Percentiles rank a stretch among this genome's conserved stretches.
Evolutionary conservation across 2,113 vertebrate genomes (phyloP).

Genomic region (Pangasianodon gigas): DNA sequence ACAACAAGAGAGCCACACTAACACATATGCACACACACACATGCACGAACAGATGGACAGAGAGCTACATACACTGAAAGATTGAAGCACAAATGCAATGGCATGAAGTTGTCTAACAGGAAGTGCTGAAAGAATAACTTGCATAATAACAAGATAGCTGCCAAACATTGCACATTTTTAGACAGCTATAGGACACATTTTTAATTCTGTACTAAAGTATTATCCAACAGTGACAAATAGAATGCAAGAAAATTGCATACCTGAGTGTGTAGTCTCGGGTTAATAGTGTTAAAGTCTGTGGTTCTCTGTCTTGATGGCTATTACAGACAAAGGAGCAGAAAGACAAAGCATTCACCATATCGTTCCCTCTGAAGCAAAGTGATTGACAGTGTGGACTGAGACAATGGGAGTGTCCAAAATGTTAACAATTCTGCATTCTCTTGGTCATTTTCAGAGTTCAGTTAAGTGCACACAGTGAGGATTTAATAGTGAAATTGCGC

Average conservation of each 20-base stretch:
- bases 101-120: background rate
- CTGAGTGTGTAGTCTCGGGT: conserved; percentile 54
- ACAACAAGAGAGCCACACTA: conserved; percentile 19
- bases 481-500: background rate
- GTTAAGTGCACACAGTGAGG: background rate
- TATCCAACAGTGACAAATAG: conserved; percentile 10
- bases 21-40: conserved; percentile 2
- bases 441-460: background rate
- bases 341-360: background rate
- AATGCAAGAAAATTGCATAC: conserved; percentile 52
- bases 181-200: background rate
- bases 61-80: conserved; percentile 28
- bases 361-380: background rate
- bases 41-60: conserved; percentile 25
- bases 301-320: conserved; percentile 72
- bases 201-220: background rate
- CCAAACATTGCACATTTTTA: background rate
- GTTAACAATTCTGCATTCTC: background rate
- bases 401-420: background rate
- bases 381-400: background rate
- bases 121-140: conserved; percentile 7
- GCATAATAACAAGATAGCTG: background rate
- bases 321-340: background rate
- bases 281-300: conserved; percentile 55
- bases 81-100: conserved; percentile 21